These are phyloP conservation scores for Brachyhypopomus gauderio DNA, from an alignment of 2,113 vertebrate genomes.

Conservation along the genomic window DNA sequence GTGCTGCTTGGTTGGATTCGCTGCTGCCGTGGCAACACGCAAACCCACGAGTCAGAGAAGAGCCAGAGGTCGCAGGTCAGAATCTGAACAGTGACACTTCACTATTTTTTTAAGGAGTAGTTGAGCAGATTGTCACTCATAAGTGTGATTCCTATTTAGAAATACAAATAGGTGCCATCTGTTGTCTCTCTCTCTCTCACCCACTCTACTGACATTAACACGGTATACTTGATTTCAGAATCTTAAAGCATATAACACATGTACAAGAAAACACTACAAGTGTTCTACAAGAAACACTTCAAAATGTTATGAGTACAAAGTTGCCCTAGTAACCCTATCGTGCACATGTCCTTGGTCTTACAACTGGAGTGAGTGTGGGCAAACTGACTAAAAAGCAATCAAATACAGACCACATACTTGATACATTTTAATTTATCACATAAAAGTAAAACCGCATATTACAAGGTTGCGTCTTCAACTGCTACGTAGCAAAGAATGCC, in stretches of 20 bases:
- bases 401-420: too few species aligned
- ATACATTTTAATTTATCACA: neutral
- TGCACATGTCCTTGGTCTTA: neutral
- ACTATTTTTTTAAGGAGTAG: slow-evolving; percentile 63
- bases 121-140: slow-evolving; percentile 16
- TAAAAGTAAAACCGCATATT: neutral
- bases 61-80: slow-evolving; percentile 95
- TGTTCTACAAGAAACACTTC: too few species aligned
- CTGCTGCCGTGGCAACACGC: slow-evolving; percentile 86
- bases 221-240: slow-evolving; percentile 4
- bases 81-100: slow-evolving; percentile 83
- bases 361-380: neutral
- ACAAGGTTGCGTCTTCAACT: neutral
- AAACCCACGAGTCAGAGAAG: slow-evolving; percentile 82
- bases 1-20: slow-evolving; percentile 92
- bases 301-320: neutral
- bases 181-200: neutral
- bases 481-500: neutral
- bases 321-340: neutral
- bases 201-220: slow-evolving; percentile 3
- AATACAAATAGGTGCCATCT: neutral
- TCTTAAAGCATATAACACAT: slow-evolving; percentile 5
- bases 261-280: too few species aligned
- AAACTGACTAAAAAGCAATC: neutral
- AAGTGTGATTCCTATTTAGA: slow-evolving; percentile 14